phyloP scores from a whole-genome alignment of 2,797 vertebrate genomes.

The Phalloptychus januarius region DNA sequence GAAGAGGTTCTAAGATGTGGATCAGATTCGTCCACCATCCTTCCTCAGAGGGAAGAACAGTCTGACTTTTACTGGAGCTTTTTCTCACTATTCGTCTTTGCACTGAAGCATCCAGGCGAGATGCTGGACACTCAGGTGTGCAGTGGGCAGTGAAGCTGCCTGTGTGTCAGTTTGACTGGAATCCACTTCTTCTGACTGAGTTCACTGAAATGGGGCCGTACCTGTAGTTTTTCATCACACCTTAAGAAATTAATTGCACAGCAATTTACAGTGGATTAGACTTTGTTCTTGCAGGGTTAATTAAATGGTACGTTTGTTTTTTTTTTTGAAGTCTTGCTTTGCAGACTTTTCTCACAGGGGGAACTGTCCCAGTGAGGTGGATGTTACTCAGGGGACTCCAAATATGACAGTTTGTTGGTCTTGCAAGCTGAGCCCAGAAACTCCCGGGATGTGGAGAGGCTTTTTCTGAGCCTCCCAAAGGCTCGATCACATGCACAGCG shows the following conservation, averaged over 20 bases:
- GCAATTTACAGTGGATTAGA: slow-evolving; percentile 8
- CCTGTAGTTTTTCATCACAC: not conserved
- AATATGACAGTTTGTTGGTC: slow-evolving; percentile 27
- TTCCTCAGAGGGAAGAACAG: slow-evolving; percentile 23
- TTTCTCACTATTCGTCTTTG: slow-evolving; percentile 48
- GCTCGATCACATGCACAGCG: slow-evolving; percentile 16
- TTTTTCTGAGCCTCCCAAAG: slow-evolving; percentile 30
- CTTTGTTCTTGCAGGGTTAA: slow-evolving; percentile 6
- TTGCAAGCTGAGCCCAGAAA: slow-evolving; percentile 68
- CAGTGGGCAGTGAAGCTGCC: slow-evolving; percentile 42
- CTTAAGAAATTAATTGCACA: not conserved
- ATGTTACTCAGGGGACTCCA: slow-evolving; percentile 45
- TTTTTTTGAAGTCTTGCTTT: slow-evolving; percentile 5
- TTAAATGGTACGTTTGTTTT: not conserved
- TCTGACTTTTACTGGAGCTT: slow-evolving; percentile 29
- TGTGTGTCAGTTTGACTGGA: slow-evolving; percentile 45
- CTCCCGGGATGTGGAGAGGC: slow-evolving; percentile 46
- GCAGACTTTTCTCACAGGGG: slow-evolving; percentile 7
- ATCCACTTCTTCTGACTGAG: slow-evolving; percentile 14
- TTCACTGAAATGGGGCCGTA: slow-evolving; percentile 13
- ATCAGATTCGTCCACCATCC: slow-evolving; percentile 12
- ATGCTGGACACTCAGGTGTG: slow-evolving; percentile 64
- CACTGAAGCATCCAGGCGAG: slow-evolving; percentile 42
- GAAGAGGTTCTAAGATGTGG: slow-evolving; percentile 34
- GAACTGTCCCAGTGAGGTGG: slow-evolving; percentile 29